phyloP scores from a whole-genome alignment of 2,113 vertebrate species.

The Ammodytes dubius region DNA sequence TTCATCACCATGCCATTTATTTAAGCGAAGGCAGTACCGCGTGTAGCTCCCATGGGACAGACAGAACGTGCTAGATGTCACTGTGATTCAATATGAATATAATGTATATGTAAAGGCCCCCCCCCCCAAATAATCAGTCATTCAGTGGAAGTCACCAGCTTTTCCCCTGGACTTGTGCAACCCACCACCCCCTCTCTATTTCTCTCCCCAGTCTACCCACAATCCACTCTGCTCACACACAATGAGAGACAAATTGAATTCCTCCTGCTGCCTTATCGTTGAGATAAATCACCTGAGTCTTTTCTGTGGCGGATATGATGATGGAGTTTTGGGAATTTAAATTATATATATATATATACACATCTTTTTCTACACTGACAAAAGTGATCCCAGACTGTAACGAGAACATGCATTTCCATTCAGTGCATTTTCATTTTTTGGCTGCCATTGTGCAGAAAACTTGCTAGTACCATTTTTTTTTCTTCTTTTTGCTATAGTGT shows the following conservation, averaged over 20 bases:
- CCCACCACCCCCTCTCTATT: background rate
- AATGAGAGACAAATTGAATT: conserved; percentile 82
- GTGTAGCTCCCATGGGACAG: conserved; percentile 57
- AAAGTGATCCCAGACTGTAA: conserved; percentile 12
- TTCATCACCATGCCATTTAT: conserved; percentile 62
- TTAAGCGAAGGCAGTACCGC: conserved; percentile 34
- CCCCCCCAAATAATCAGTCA: conserved; percentile 63
- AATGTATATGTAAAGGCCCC: conserved; percentile 45
- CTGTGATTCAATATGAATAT: conserved; percentile 52
- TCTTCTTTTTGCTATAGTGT: background rate
- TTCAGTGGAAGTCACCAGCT: conserved; percentile 54
- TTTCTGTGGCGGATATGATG: conserved; percentile 50
- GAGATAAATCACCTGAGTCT: conserved; percentile 70
- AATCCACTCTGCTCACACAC: conserved; percentile 69
- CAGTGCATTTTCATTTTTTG: conserved; percentile 29
- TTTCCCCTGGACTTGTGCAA: conserved; percentile 46
- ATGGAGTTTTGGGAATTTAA: conserved; percentile 35
- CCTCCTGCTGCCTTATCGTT: conserved; percentile 72
- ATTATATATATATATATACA: no score
- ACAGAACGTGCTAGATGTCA: conserved; percentile 38
- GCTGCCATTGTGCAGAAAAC: conserved; percentile 5
- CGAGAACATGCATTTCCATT: background rate
- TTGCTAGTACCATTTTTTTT: conserved; percentile 26
- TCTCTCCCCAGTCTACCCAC: conserved; percentile 35
- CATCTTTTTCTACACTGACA: background rate